Percentiles rank a stretch among this genome's conserved stretches.
Evolutionary conservation across 2,888 invertebrate genomes (phyloP).

Genomic region (Parnassius mnemosyne): DNA sequence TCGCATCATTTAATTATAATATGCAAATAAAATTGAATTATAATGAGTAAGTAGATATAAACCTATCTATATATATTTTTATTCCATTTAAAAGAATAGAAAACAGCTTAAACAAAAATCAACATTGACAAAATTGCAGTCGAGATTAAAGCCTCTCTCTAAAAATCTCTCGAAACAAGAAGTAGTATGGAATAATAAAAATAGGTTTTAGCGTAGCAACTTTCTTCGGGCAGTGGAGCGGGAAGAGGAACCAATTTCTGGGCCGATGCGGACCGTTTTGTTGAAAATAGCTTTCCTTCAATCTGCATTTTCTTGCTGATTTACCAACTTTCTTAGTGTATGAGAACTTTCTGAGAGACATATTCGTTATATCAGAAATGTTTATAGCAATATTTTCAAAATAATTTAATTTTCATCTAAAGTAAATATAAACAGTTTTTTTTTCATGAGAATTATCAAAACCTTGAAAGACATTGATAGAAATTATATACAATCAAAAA

Average conservation of each 20-base stretch:
- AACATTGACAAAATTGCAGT: conserved; percentile 40
- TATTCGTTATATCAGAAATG: conserved; percentile 44
- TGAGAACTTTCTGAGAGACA: conserved; percentile 55
- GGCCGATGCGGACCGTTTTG: conserved; percentile 77
- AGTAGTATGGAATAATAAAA: conserved; percentile 71
- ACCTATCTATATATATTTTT: too few relatives aligned
- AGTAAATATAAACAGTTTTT: too few relatives aligned
- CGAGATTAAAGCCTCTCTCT: conserved; percentile 69
- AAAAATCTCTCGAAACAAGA: conserved; percentile 60
- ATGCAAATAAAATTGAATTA: too few relatives aligned
- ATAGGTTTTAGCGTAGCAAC: conserved; percentile 71
- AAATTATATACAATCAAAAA: too few relatives aligned
- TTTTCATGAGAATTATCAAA: too few relatives aligned
- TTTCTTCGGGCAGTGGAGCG: conserved; percentile 72
- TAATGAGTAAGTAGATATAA: too few relatives aligned
- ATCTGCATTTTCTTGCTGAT: conserved; percentile 81
- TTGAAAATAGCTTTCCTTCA: conserved; percentile 80
- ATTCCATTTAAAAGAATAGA: background rate
- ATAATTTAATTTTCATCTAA: too few relatives aligned
- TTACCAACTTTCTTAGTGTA: conserved; percentile 75
- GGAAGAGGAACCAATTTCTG: conserved; percentile 76
- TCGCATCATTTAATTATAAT: too few relatives aligned
- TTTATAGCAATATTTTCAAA: conserved; percentile 33
- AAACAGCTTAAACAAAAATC: conserved; percentile 22
- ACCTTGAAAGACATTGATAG: too few relatives aligned